Conservation (phyloP, 2,797 vertebrate genomes). For the Scyliorhinus canicula region DNA sequence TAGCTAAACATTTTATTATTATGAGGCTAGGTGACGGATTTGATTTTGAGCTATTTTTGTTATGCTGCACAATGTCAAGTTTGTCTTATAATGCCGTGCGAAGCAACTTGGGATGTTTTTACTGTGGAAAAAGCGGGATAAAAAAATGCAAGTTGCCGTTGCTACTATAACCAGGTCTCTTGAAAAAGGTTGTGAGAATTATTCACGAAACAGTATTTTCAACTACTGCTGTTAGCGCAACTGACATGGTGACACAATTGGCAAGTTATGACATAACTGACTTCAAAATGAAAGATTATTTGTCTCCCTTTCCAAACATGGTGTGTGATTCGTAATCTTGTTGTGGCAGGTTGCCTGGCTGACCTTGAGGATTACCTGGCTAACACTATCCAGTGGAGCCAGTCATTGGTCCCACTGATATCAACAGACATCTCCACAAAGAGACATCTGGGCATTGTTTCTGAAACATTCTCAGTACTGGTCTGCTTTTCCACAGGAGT, state of each 20-base stretch:
- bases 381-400: not conserved
- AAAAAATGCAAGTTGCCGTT: not conserved
- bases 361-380: constrained; percentile 14
- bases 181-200: not conserved
- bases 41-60: not conserved
- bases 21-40: not conserved
- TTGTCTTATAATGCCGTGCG: not conserved
- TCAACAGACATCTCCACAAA: not conserved
- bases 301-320: not conserved
- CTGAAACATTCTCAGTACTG: not conserved
- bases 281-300: not conserved
- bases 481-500: not conserved
- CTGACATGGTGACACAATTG: constrained; percentile 21
- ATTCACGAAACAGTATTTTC: constrained; percentile 10
- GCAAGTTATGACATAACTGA: not conserved
- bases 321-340: constrained; percentile 1
- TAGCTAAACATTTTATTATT: not conserved
- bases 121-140: not conserved
- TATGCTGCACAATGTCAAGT: not conserved
- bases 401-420: not conserved
- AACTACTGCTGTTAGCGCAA: not conserved
- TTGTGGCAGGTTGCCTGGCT: not conserved
- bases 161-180: not conserved
- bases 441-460: not conserved
- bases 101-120: not conserved